Evolutionary conservation across 2,888 invertebrate genomes (phyloP).

Genomic region (Syrista parreyssii): DNA sequence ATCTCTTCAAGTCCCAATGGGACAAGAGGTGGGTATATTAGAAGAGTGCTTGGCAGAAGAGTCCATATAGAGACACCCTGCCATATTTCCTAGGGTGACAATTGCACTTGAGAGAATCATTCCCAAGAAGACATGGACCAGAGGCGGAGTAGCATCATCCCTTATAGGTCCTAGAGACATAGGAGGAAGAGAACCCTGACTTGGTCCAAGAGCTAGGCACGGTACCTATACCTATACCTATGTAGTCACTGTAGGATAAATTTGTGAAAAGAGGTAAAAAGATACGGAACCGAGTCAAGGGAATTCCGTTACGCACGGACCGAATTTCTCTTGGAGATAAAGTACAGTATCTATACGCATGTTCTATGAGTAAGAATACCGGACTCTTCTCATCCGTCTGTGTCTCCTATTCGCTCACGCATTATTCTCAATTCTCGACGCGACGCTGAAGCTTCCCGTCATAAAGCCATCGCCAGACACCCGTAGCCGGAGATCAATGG

Average conservation of each 20-base stretch:
- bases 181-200: neutral
- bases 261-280: neutral
- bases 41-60: neutral
- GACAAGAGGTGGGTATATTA: neutral
- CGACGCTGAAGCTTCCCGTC: neutral
- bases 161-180: neutral
- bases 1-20: neutral
- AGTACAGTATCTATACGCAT: neutral
- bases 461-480: neutral
- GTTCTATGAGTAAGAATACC: neutral
- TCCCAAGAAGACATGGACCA: neutral
- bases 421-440: neutral
- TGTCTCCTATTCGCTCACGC: neutral
- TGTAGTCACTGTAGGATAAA: neutral
- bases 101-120: neutral
- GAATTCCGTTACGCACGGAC: neutral
- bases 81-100: neutral
- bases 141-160: neutral
- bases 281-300: neutral
- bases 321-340: neutral
- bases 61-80: neutral
- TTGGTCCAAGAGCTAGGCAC: neutral
- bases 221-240: no score
- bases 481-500: conserved; percentile 44
- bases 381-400: neutral